Evolutionary conservation across 2,113 vertebrate genomes (phyloP).

Genomic region (Nibea albiflora): DNA sequence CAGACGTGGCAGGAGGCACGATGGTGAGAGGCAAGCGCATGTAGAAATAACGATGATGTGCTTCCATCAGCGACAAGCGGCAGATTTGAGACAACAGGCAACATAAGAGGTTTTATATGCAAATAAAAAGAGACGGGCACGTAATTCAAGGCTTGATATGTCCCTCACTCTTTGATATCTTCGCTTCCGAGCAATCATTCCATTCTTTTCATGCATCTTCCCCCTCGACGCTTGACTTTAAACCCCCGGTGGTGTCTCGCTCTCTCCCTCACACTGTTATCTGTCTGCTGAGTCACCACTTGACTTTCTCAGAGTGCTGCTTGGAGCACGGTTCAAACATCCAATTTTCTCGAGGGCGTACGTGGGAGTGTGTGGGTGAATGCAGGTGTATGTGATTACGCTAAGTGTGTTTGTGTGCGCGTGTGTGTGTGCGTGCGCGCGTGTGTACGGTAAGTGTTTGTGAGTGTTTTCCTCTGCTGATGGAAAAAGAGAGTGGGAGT

Average conservation of each 20-base stretch:
- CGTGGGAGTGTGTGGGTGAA: not conserved
- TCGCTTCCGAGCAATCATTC: conserved; percentile 11
- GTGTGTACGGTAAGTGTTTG: conserved; percentile 53
- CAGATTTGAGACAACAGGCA: not conserved
- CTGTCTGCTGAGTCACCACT: conserved; percentile 62
- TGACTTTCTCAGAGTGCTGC: conserved; percentile 45
- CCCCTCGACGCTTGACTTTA: not conserved
- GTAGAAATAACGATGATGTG: not conserved
- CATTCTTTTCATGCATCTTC: conserved; percentile 9
- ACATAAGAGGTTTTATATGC: not conserved
- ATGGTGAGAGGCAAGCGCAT: not conserved
- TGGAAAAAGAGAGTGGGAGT: conserved; percentile 41
- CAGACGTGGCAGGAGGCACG: not conserved
- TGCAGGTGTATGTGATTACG: not conserved
- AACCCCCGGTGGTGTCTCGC: conserved; percentile 11
- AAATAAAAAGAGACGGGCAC: not conserved
- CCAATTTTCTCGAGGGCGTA: conserved; percentile 7
- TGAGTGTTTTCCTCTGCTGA: conserved; percentile 51
- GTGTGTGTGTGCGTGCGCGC: conserved; percentile 7
- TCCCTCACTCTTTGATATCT: not conserved
- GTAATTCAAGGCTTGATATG: conserved; percentile 1
- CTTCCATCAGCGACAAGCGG: conserved; percentile 6
- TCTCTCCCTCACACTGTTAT: conserved; percentile 8
- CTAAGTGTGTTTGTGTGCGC: conserved; percentile 45
- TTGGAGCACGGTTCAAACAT: conserved; percentile 33